Evolutionary conservation across 2,888 invertebrate species (phyloP).

Genomic region (Tipula confusa): DNA sequence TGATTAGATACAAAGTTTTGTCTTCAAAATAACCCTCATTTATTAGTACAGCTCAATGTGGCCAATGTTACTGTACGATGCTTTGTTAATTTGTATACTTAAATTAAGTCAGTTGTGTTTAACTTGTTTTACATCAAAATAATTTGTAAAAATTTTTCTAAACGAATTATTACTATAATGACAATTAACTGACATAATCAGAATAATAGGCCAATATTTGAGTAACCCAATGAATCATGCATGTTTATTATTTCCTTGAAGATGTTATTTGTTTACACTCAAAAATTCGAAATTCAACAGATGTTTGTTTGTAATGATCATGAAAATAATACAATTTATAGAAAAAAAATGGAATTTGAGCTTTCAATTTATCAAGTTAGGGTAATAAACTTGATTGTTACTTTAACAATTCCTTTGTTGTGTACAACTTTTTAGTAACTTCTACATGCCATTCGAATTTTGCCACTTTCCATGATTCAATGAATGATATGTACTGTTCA

Average conservation of each 20-base stretch:
- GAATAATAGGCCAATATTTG: background rate
- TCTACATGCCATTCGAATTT: conserved; percentile 72
- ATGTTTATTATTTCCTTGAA: background rate
- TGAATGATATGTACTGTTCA: conserved; percentile 76
- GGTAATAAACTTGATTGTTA: too few relatives aligned
- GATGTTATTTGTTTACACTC: background rate
- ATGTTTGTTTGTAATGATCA: too few relatives aligned
- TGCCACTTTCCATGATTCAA: conserved; percentile 79
- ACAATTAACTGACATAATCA: background rate
- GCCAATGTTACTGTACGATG: background rate
- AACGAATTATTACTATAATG: background rate
- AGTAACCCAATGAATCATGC: background rate
- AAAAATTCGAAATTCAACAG: background rate
- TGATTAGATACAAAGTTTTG: background rate
- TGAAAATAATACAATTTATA: too few relatives aligned
- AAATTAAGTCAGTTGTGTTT: background rate
- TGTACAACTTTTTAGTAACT: conserved; percentile 64
- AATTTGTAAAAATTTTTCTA: background rate
- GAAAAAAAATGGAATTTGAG: too few relatives aligned
- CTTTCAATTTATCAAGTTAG: too few relatives aligned
- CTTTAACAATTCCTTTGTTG: conserved; percentile 63
- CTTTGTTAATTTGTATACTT: background rate
- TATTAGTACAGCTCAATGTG: background rate
- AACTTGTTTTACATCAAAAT: background rate
- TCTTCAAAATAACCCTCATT: background rate